phyloP scores from a whole-genome alignment of 1,140 invertebrate genomes.

The Battus philenor region DNA sequence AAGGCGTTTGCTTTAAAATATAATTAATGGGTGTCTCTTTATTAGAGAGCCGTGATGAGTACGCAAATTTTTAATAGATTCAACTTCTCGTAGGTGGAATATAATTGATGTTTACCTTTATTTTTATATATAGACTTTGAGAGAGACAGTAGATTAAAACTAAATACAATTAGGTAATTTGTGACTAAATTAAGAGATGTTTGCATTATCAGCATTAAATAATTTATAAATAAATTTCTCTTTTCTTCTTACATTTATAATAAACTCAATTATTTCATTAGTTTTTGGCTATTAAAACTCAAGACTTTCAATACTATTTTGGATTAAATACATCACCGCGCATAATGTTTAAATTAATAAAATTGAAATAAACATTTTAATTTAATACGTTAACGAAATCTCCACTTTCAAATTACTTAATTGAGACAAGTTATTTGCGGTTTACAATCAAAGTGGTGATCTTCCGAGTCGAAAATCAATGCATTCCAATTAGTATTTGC shows the following conservation, averaged over 20 bases:
- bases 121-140: background rate
- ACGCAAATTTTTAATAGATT: conserved; percentile 7
- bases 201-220: no score
- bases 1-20: conserved; percentile 41
- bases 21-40: conserved; percentile 43
- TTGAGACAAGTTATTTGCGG: no score
- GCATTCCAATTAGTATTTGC: conserved; percentile 7
- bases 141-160: background rate
- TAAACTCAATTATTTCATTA: background rate
- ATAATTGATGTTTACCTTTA: background rate
- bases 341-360: no score
- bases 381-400: background rate
- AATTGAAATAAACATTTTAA: background rate
- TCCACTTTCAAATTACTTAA: background rate
- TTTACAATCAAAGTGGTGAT: background rate
- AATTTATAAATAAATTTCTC: background rate
- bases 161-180: background rate
- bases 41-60: conserved; percentile 28
- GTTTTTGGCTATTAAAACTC: background rate
- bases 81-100: background rate
- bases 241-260: background rate
- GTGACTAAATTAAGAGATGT: background rate
- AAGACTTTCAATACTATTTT: background rate
- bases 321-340: no score
- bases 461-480: background rate